Conservation (phyloP, 1,140 invertebrate genomes). For the Ylistrum balloti region DNA sequence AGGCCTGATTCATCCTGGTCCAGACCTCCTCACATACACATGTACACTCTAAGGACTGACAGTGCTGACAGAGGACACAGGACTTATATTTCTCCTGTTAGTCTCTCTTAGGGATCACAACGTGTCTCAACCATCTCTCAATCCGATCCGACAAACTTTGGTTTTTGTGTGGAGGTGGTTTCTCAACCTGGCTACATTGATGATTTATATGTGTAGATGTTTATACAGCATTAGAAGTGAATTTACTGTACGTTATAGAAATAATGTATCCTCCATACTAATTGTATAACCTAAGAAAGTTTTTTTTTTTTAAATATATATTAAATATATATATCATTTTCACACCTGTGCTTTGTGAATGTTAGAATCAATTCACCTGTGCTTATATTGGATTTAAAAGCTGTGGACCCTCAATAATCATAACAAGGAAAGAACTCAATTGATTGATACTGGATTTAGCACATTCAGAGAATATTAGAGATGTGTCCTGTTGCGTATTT, state of each 20-base stretch:
- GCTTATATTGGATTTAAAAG: neutral
- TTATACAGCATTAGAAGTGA: neutral
- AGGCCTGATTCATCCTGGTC: conserved; percentile 14
- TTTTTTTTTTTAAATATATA: no score
- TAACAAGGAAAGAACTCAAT: neutral
- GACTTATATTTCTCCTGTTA: neutral
- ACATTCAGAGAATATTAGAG: neutral
- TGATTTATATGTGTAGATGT: neutral
- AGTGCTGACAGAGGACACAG: conserved; percentile 10
- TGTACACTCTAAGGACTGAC: neutral
- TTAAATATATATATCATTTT: no score
- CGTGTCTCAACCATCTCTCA: neutral
- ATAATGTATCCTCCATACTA: neutral
- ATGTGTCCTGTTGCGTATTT: neutral
- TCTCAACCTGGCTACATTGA: neutral
- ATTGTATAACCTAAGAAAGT: no score
- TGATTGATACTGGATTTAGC: neutral
- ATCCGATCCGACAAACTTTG: neutral
- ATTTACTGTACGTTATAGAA: neutral
- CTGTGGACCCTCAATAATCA: neutral
- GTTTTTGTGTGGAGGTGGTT: no score
- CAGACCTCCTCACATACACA: conserved; percentile 20
- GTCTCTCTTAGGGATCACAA: no score
- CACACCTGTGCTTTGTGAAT: neutral
- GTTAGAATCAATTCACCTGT: neutral